phyloP scores from a whole-genome alignment of 35 echinoderm and acorn worm species.

The Nesometra sesokonis region DNA sequence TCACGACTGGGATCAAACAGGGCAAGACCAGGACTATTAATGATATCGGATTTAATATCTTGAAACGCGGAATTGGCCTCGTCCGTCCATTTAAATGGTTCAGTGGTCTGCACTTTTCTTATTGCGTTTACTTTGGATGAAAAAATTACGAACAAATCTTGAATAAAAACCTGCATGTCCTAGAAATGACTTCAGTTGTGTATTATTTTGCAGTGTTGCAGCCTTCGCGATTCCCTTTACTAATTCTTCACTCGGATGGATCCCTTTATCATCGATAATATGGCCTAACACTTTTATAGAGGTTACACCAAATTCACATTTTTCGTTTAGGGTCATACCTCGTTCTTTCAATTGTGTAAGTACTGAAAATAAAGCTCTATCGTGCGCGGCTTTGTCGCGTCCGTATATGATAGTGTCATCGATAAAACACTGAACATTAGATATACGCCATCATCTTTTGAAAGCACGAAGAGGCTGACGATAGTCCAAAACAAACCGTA shows the following conservation, averaged over 20 bases:
- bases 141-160: not conserved
- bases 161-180: constrained; percentile 4
- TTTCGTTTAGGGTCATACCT: constrained; percentile 13
- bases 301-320: not conserved
- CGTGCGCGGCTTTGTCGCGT: not conserved
- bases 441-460: constrained; percentile 33
- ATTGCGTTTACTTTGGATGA: not conserved
- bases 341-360: not conserved
- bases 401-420: constrained; percentile 19
- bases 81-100: not conserved
- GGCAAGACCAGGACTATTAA: constrained; percentile 1
- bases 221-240: not conserved
- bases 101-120: not conserved
- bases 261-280: not conserved
- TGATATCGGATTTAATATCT: not conserved
- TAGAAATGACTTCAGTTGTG: constrained; percentile 2
- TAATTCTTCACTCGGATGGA: not conserved
- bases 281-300: constrained; percentile 12
- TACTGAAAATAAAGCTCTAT: not conserved
- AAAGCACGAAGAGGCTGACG: constrained; percentile 48
- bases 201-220: not conserved
- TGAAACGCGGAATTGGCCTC: not conserved
- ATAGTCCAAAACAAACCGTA: constrained; percentile 46
- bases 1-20: constrained; percentile 15
- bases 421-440: not conserved